A percentile compares a stretch with the other conserved stretches of the same genome.
Evolutionary conservation across 1,140 invertebrate species (phyloP).

Genomic region (Trichonephila clavata): DNA sequence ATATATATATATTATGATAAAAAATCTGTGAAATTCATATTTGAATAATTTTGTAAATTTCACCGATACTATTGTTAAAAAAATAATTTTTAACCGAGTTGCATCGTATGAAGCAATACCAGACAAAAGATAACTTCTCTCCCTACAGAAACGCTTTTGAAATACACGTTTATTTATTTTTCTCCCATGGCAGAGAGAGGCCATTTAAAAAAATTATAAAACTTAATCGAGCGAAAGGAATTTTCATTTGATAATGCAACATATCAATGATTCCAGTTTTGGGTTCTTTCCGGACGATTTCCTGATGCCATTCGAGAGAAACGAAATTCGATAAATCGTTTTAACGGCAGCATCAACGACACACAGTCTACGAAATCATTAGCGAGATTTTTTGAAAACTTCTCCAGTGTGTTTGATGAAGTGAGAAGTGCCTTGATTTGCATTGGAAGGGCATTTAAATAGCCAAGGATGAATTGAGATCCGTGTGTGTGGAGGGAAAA

Average conservation of each 20-base stretch:
- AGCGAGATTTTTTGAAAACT: slow-evolving; percentile 39
- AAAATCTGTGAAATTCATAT: neutral
- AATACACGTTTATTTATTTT: neutral
- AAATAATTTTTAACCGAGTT: neutral
- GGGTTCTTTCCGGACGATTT: slow-evolving; percentile 48
- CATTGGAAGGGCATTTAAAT: slow-evolving; percentile 61
- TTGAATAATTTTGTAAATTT: neutral
- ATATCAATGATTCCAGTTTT: slow-evolving; percentile 54
- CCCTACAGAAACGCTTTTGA: neutral
- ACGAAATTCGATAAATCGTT: slow-evolving; percentile 69
- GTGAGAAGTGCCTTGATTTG: slow-evolving; percentile 56
- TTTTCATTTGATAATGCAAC: slow-evolving; percentile 44
- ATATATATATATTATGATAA: neutral
- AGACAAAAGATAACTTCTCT: slow-evolving; percentile 1
- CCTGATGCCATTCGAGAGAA: slow-evolving; percentile 58
- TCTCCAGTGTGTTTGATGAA: slow-evolving; percentile 51
- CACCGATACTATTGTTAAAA: neutral
- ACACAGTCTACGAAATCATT: slow-evolving; percentile 7
- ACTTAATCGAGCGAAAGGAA: slow-evolving; percentile 40
- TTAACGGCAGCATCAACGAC: neutral
- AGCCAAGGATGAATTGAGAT: slow-evolving; percentile 37
- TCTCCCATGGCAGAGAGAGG: neutral
- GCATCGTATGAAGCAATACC: neutral
- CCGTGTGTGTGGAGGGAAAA: neutral
- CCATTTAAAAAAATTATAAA: slow-evolving; percentile 49